These are phyloP conservation scores for Heloderma charlesbogerti DNA, from an alignment of 2,113 vertebrate species.

Conservation along the genomic window DNA sequence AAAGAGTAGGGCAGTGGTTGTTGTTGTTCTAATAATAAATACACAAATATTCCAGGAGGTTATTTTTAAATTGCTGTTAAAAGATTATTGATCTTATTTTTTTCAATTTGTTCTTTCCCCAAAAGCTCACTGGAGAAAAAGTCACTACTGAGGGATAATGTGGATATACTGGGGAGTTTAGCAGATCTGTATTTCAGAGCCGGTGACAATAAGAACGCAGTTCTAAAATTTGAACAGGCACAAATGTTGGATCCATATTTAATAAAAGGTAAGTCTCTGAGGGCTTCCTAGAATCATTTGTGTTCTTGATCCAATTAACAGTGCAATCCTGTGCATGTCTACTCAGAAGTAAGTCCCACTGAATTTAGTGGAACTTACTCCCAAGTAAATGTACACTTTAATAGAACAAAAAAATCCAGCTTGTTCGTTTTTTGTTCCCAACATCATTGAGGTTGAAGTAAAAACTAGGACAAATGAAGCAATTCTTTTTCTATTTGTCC, in stretches of 20 bases:
- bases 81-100: background rate
- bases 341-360: background rate
- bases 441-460: background rate
- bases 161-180: slow-evolving; percentile 94
- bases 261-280: slow-evolving; percentile 87
- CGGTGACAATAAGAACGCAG: slow-evolving; percentile 96
- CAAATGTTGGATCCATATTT: slow-evolving; percentile 98
- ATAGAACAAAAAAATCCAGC: background rate
- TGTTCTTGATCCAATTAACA: background rate
- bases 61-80: background rate
- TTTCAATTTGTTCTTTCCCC: slow-evolving; percentile 3
- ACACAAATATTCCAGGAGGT: background rate
- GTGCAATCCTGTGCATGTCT: background rate
- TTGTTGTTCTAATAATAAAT: background rate
- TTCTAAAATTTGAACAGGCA: slow-evolving; percentile 97
- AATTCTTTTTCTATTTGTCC: no score
- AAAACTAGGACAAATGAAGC: background rate
- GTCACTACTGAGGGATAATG: slow-evolving; percentile 93
- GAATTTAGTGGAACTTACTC: background rate
- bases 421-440: background rate
- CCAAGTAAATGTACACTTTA: background rate
- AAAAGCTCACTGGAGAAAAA: slow-evolving; percentile 97
- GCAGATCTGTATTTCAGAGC: slow-evolving; percentile 97
- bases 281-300: background rate
- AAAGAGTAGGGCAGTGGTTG: background rate